Percentiles rank a stretch among this genome's conserved stretches.
Conservation (phyloP, 2,888 invertebrate genomes). For the Cantharis flavilabris region DNA sequence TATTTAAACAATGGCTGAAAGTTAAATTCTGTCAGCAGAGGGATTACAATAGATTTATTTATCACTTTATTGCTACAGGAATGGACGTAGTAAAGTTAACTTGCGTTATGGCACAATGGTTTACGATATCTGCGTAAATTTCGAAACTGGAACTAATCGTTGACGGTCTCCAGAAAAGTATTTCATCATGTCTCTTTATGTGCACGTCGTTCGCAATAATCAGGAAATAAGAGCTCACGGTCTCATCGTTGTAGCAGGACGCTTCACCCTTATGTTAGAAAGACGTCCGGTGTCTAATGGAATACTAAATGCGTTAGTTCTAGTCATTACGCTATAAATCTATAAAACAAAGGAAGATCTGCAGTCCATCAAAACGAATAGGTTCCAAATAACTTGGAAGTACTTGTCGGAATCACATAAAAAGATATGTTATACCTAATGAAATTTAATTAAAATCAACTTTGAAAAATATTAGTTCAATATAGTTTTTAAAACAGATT, state of each 20-base stretch:
- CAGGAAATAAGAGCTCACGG: slow-evolving; percentile 26
- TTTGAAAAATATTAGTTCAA: too few species aligned
- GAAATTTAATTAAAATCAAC: too few species aligned
- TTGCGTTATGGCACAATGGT: slow-evolving; percentile 25
- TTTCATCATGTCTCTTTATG: slow-evolving; percentile 32
- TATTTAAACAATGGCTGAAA: slow-evolving; percentile 1
- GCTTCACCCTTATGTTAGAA: slow-evolving; percentile 15
- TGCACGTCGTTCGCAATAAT: slow-evolving; percentile 26
- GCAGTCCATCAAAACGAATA: slow-evolving; percentile 23
- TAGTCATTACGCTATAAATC: slow-evolving; percentile 25
- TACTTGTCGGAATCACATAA: neutral
- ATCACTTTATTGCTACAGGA: slow-evolving; percentile 26
- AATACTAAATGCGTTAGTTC: slow-evolving; percentile 34
- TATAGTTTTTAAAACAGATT: neutral
- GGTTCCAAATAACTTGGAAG: slow-evolving; percentile 4
- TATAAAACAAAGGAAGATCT: slow-evolving; percentile 30
- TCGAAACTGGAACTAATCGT: slow-evolving; percentile 38
- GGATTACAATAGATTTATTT: slow-evolving; percentile 27
- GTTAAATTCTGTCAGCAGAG: slow-evolving; percentile 17
- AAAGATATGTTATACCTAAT: neutral
- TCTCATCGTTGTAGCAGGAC: slow-evolving; percentile 10
- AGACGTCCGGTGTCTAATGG: slow-evolving; percentile 30
- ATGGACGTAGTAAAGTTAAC: slow-evolving; percentile 23
- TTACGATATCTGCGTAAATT: slow-evolving; percentile 35
- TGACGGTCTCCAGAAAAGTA: slow-evolving; percentile 24